Base-by-base conservation (phyloP, 2,797 vertebrate species). In the Intellagama lesueurii region DNA sequence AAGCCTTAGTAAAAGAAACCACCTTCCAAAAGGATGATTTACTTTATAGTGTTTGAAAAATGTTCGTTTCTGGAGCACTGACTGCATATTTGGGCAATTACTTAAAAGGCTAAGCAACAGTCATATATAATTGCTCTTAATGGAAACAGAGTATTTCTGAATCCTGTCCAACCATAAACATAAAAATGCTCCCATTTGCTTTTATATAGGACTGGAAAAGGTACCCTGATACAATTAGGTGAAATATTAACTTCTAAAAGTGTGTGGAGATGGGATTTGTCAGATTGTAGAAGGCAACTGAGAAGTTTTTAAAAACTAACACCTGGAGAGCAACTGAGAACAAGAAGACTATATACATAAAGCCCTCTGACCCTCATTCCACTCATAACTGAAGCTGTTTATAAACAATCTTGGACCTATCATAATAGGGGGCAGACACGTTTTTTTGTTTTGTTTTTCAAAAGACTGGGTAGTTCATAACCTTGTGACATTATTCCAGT, bases 121-220 rank as follows among this genome's bases (percentile, higher is more conserved):
- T 91, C 88, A 82, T 91, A 94, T 93, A 91, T 93, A 88, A 56
- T 88, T 91, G 30, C 32, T 82, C 80, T 70, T 90, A 86, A 80
- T 78, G 89, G 91, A 90, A 88, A 17, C 0, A 79, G 90, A 66
- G 2, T 88, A 44, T 87, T 78, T 66, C 66, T 64, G 83, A 83
- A 90, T 75, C 28, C 76, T 92, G 26, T 89, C 90, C 68, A 93
- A 56, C 8, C 75, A 75, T 73, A 87, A 73, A 85, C 69, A 83
- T 79, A 81, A 81, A 81, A 88, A 91, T 89, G 52, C 32, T 6
- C 75, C 70, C 44, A 32, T 68, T 84, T 76, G 5, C 28, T 75
- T 76, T 81, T 76, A 32, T 56, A 47, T 81, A 68, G 68, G 32
- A 66, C 14, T 19, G 16, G 19, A 80, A 75, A 70, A 73, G 24